These are phyloP conservation scores for Bombus pascuorum DNA, from an alignment of 1,140 invertebrate species.

Conservation along the genomic window DNA sequence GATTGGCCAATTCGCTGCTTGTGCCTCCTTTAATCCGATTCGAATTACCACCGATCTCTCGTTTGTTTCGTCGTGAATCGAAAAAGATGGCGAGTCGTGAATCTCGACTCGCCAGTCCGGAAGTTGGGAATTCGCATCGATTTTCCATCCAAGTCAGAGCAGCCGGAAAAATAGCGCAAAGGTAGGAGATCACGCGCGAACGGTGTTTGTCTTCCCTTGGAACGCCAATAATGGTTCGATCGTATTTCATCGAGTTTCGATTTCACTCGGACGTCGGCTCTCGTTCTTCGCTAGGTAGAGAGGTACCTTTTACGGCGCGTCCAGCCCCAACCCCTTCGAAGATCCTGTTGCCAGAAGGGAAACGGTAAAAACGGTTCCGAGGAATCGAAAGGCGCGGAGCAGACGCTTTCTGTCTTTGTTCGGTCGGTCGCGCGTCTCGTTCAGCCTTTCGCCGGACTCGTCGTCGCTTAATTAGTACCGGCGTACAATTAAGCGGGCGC, in stretches of 20 bases:
- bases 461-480: slow-evolving; percentile 71
- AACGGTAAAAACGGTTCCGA: not conserved
- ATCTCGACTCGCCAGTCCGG: no score
- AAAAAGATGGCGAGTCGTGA: no score
- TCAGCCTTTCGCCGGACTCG: slow-evolving; percentile 36
- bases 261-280: slow-evolving; percentile 32
- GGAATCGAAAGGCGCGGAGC: not conserved
- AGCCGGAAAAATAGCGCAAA: not conserved
- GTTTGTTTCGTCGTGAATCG: no score
- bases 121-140: not conserved
- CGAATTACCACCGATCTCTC: no score
- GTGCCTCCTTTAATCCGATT: no score
- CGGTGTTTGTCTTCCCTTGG: not conserved
- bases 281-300: not conserved
- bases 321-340: not conserved
- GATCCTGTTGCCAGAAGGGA: not conserved
- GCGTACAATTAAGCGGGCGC: slow-evolving; percentile 67
- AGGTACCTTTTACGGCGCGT: not conserved
- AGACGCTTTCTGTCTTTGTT: not conserved
- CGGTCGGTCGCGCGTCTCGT: no score
- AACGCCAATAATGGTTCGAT: not conserved
- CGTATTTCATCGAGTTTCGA: slow-evolving; percentile 28
- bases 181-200: not conserved
- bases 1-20: no score
- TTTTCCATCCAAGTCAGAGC: not conserved